These are phyloP conservation scores for Harmothoe impar DNA, from an alignment of 2,888 invertebrate genomes.

Conservation along the genomic window DNA sequence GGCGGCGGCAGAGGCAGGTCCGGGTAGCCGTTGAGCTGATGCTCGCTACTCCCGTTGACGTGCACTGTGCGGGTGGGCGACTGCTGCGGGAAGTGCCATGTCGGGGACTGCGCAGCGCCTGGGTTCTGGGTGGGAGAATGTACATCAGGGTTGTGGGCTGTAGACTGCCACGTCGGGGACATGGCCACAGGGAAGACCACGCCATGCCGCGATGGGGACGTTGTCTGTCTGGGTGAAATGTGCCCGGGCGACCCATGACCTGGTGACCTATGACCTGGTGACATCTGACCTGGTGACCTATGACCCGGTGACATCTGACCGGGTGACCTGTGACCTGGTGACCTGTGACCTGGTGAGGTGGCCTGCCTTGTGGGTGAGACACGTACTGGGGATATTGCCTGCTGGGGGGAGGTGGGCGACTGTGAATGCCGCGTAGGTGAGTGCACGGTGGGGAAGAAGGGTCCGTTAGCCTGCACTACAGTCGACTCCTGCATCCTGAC, in stretches of 20 bases:
- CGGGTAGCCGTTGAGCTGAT: background rate
- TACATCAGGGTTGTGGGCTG: background rate
- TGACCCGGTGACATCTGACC: background rate
- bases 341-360: background rate
- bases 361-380: slow-evolving; percentile 19
- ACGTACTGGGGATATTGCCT: background rate
- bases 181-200: background rate
- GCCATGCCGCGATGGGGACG: background rate
- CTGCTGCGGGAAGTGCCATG: background rate
- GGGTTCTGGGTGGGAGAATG: background rate
- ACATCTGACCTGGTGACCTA: background rate
- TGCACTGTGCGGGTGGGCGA: slow-evolving; percentile 2
- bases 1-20: background rate
- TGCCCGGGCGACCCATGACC: background rate
- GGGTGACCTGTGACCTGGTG: background rate
- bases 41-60: background rate
- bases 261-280: slow-evolving; percentile 14
- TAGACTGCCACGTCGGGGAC: background rate
- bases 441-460: background rate
- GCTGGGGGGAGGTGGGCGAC: slow-evolving; percentile 5
- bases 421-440: background rate
- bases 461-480: background rate
- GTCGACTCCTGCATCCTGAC: background rate
- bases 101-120: background rate
- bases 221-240: background rate